These are phyloP conservation scores for Coturnix japonica DNA, from an alignment of 2,113 vertebrate genomes.

Conservation along the genomic window DNA sequence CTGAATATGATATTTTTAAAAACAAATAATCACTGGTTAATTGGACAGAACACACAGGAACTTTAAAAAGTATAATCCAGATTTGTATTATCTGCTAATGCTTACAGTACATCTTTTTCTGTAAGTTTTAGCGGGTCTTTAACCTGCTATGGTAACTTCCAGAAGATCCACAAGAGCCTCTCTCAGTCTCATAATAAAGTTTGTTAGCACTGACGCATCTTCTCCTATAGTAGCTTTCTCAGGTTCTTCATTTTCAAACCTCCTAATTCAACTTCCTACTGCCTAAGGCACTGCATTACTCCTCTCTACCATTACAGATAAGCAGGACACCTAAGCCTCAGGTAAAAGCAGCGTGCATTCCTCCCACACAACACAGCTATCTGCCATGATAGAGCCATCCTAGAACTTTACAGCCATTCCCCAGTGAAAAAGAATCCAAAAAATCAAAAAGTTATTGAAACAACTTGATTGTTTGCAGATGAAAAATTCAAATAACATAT, in stretches of 20 bases:
- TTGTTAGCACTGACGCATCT: background rate
- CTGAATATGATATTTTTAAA: background rate
- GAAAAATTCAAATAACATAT: background rate
- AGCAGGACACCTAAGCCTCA: background rate
- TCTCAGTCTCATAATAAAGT: background rate
- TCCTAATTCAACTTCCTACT: background rate
- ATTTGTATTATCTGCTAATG: background rate
- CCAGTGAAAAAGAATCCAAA: background rate
- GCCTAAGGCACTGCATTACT: background rate
- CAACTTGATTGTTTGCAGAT: background rate
- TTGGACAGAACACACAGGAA: background rate
- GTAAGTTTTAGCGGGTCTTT: background rate
- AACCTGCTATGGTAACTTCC: background rate
- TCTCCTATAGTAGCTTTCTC: background rate
- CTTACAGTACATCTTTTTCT: background rate
- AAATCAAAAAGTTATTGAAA: background rate
- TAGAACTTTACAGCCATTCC: background rate
- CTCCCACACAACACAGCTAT: background rate
- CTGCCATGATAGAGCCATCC: background rate
- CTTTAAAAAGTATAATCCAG: background rate
- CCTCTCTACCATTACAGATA: background rate
- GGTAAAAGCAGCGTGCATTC: background rate
- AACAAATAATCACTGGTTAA: background rate
- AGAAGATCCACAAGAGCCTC: background rate
- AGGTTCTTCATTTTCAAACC: background rate